A percentile compares a stretch with the other conserved stretches of the same genome.
Evolutionary conservation across 2,888 invertebrate genomes (phyloP).

Genomic region (Entomobrya proxima): DNA sequence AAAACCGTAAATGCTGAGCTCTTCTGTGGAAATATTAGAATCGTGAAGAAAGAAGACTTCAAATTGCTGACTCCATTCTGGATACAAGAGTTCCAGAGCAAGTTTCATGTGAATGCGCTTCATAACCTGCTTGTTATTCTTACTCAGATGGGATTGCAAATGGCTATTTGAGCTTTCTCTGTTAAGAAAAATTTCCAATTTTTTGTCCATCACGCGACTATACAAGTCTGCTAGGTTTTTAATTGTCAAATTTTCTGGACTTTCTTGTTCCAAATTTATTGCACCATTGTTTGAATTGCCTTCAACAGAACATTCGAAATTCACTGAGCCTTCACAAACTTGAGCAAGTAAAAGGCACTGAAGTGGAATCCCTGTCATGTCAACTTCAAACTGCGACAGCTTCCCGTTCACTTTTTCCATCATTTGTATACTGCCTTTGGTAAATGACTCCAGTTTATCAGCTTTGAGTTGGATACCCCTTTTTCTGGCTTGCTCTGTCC

Average conservation of each 20-base stretch:
- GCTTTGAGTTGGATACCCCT: neutral
- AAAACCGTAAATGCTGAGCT: neutral
- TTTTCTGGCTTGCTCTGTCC: neutral
- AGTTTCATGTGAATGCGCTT: slow-evolving; percentile 1
- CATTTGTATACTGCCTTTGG: neutral
- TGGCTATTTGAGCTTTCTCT: neutral
- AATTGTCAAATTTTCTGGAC: neutral
- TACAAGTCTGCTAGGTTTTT: neutral
- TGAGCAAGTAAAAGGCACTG: slow-evolving; percentile 48
- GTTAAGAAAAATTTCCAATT: neutral
- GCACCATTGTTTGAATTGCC: no score
- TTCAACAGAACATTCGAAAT: neutral
- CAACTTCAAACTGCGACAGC: neutral
- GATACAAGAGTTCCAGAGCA: neutral
- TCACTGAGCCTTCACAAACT: neutral
- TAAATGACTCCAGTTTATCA: neutral
- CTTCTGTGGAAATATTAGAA: neutral
- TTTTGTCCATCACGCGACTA: neutral
- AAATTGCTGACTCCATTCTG: neutral
- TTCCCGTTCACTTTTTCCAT: neutral
- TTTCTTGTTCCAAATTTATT: neutral
- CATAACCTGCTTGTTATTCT: neutral
- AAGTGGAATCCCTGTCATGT: neutral
- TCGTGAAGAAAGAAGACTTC: neutral
- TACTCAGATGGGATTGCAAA: neutral